Evolutionary conservation across 2,113 vertebrate genomes (phyloP).

Genomic region (Ceratotherium simum): DNA sequence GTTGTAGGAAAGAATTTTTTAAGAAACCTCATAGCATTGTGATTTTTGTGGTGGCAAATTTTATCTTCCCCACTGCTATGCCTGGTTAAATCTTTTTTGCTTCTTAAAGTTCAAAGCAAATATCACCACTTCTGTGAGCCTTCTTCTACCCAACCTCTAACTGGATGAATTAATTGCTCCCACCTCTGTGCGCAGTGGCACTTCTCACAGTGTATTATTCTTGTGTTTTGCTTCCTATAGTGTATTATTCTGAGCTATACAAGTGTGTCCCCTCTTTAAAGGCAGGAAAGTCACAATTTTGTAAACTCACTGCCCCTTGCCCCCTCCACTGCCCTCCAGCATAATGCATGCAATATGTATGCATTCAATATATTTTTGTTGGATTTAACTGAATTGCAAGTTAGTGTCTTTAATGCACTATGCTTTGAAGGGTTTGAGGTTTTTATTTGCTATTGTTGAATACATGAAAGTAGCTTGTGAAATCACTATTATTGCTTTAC

Average conservation of each 20-base stretch:
- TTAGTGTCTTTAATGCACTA: not conserved
- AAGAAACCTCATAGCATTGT: not conserved
- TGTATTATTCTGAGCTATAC: not conserved
- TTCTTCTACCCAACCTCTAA: not conserved
- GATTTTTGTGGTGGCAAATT: not conserved
- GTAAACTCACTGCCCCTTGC: not conserved
- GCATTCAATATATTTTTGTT: not conserved
- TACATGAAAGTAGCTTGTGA: not conserved
- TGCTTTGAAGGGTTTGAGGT: not conserved
- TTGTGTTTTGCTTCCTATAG: not conserved
- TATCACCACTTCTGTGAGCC: not conserved
- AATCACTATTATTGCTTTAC: not conserved
- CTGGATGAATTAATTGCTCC: not conserved
- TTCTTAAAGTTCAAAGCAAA: not conserved
- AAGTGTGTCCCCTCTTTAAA: not conserved
- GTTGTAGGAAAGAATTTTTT: not conserved
- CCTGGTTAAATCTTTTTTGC: not conserved
- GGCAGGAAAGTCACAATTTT: not conserved
- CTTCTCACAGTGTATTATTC: not conserved
- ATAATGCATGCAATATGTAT: not conserved
- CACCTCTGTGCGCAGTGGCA: not conserved
- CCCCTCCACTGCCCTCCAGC: not conserved
- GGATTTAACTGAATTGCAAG: not conserved
- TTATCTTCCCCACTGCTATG: not conserved
- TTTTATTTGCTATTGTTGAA: not conserved